Evolutionary conservation across 2,797 vertebrate genomes (phyloP).

Genomic region (Sebastes trivittatus): DNA sequence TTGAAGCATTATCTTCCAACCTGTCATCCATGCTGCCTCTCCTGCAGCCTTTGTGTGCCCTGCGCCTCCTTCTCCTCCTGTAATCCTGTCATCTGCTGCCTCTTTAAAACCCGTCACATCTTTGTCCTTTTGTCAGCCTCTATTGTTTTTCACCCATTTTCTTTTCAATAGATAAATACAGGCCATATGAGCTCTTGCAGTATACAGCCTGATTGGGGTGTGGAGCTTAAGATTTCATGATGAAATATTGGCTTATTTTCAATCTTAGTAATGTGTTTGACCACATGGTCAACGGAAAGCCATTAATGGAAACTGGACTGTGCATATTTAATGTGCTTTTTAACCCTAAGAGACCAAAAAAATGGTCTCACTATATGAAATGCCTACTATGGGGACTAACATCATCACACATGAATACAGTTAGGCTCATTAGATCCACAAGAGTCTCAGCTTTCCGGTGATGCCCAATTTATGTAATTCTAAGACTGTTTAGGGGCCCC

Average conservation of each 20-base stretch:
- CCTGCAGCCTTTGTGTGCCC: neutral
- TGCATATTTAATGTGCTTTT: neutral
- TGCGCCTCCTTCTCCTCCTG: neutral
- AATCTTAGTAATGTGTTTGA: neutral
- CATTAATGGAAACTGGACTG: neutral
- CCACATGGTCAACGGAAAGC: neutral
- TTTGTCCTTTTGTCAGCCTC: neutral
- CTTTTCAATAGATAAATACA: neutral
- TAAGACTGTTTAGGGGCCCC: too few species aligned
- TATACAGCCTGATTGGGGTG: neutral
- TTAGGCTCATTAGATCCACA: too few species aligned
- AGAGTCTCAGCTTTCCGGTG: too few species aligned
- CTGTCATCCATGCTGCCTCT: neutral
- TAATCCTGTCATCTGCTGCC: constrained; percentile 4
- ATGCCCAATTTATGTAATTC: too few species aligned
- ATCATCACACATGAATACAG: too few species aligned
- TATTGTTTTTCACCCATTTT: neutral
- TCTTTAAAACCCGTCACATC: constrained; percentile 2
- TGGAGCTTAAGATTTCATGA: neutral
- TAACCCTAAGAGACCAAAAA: too few species aligned
- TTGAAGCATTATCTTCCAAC: constrained; percentile 3
- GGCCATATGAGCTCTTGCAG: neutral
- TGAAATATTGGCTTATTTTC: neutral
- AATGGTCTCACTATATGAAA: too few species aligned
- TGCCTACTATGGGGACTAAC: too few species aligned